Conservation (phyloP, 2,797 vertebrate species). For the Gambusia yucatana region DNA sequence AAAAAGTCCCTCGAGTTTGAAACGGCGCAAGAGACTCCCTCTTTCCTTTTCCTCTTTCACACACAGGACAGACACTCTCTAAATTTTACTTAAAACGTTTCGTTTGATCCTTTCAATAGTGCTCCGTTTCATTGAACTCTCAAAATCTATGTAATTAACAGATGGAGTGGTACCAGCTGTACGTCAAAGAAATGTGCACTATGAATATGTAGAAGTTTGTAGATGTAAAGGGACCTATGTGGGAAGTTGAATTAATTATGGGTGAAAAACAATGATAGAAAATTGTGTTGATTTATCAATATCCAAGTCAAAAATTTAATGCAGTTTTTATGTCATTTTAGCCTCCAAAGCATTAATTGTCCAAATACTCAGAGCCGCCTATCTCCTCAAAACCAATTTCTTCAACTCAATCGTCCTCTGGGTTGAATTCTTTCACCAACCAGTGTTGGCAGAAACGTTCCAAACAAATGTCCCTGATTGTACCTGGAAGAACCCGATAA, state of each 20-base stretch:
- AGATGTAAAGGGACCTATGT: neutral
- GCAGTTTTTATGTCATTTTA: neutral
- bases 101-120: neutral
- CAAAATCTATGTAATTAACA: neutral
- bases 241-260: no score
- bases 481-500: neutral
- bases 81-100: neutral
- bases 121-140: neutral
- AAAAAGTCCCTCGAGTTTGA: slow-evolving; percentile 61
- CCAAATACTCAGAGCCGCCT: neutral
- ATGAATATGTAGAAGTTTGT: neutral
- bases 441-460: neutral
- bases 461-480: neutral
- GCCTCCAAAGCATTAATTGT: neutral
- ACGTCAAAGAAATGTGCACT: neutral
- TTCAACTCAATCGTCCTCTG: neutral
- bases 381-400: neutral
- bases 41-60: slow-evolving; percentile 16
- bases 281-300: no score
- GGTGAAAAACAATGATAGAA: no score
- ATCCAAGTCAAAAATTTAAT: neutral
- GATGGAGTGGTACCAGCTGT: neutral
- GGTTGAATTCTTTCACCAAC: neutral
- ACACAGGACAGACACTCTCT: slow-evolving; percentile 21
- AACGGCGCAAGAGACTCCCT: slow-evolving; percentile 44